Percentiles rank a stretch among this genome's conserved stretches.
phyloP scores from a whole-genome alignment of 2,797 vertebrate genomes.

The Acestrorhynchus altus region DNA sequence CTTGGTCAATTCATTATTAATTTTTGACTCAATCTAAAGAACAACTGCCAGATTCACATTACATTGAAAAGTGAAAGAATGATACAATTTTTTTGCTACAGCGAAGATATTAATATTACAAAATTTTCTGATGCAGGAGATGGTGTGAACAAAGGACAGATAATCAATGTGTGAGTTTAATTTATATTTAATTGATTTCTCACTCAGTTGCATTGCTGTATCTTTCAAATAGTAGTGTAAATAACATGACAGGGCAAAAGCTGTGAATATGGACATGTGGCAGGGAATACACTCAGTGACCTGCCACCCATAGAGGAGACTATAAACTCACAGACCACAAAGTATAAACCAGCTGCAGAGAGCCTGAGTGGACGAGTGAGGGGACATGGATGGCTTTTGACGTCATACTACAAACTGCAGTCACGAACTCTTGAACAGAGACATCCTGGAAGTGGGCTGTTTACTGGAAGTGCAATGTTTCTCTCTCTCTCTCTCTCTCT shows the following conservation, averaged over 20 bases:
- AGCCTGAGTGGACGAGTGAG: background rate
- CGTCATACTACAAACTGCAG: conserved; percentile 45
- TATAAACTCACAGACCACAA: conserved; percentile 2
- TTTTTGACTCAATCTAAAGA: too few species aligned
- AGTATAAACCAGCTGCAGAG: background rate
- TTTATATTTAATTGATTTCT: background rate
- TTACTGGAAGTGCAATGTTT: conserved; percentile 40
- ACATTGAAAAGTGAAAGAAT: too few species aligned
- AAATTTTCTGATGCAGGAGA: too few species aligned
- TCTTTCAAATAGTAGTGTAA: background rate
- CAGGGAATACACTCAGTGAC: background rate
- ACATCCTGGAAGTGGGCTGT: conserved; percentile 51
- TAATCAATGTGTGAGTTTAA: background rate
- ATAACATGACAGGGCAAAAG: background rate
- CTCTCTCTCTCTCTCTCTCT: conserved; percentile 30
- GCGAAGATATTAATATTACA: too few species aligned
- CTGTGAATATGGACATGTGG: background rate
- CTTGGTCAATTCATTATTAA: too few species aligned
- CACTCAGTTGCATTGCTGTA: background rate
- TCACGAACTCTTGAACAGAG: conserved; percentile 75
- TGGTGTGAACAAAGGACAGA: background rate
- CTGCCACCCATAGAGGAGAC: background rate
- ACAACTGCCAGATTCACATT: too few species aligned
- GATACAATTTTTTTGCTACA: too few species aligned
- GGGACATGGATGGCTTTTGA: background rate